These are phyloP conservation scores for Danaus chrysippus DNA, from an alignment of 2,888 invertebrate genomes.

Conservation along the genomic window DNA sequence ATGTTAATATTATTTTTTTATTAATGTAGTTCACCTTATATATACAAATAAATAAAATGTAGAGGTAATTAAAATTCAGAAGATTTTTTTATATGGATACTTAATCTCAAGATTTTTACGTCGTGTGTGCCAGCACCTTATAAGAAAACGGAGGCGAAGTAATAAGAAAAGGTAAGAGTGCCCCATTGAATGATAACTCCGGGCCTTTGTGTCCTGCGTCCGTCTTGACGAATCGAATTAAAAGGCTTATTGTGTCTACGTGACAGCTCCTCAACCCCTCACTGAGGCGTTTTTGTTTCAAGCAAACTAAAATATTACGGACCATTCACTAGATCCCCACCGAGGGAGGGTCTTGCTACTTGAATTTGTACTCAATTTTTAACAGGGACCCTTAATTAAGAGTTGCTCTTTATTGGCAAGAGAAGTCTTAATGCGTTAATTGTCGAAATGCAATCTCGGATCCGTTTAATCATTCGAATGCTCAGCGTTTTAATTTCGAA, in stretches of 20 bases:
- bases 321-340: conserved; percentile 71
- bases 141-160: conserved; percentile 71
- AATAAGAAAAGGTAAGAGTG: conserved; percentile 78
- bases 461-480: conserved; percentile 71
- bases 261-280: conserved; percentile 67
- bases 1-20: too few species aligned
- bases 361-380: conserved; percentile 80
- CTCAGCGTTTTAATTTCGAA: conserved; percentile 70
- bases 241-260: conserved; percentile 80
- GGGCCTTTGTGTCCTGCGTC: conserved; percentile 73
- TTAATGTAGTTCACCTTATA: too few species aligned
- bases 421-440: conserved; percentile 77
- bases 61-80: too few species aligned
- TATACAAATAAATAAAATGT: too few species aligned
- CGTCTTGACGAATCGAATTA: conserved; percentile 79
- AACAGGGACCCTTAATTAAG: conserved; percentile 77
- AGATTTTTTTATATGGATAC: neutral
- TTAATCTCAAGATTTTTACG: conserved; percentile 20
- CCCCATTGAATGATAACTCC: conserved; percentile 79
- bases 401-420: conserved; percentile 74
- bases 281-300: conserved; percentile 71
- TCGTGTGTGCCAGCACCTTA: conserved; percentile 53
- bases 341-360: conserved; percentile 63
- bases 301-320: conserved; percentile 78
- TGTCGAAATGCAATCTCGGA: conserved; percentile 77